Conservation (phyloP, 1,140 invertebrate species). For the Bilobella aurantiaca region DNA sequence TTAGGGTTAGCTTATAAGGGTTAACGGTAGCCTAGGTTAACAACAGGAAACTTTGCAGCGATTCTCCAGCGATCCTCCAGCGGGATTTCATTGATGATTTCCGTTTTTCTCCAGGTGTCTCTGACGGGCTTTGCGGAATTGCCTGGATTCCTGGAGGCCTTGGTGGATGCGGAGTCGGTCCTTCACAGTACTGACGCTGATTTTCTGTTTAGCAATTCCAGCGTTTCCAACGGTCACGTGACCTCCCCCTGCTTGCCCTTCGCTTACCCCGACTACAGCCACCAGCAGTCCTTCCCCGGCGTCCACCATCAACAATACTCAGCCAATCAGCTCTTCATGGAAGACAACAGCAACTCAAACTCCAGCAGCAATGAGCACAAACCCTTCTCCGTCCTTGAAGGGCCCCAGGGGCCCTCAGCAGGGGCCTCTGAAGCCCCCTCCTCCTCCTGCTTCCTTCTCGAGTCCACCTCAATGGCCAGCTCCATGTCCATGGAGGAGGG, state of each 20-base stretch:
- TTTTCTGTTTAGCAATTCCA: slow-evolving; percentile 25
- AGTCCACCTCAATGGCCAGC: slow-evolving; percentile 27
- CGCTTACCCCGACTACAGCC: background rate
- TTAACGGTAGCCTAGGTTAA: too few relatives aligned
- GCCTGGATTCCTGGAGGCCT: slow-evolving; percentile 33
- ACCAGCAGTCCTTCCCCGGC: background rate
- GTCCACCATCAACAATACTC: slow-evolving; percentile 14
- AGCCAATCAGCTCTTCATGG: slow-evolving; percentile 25
- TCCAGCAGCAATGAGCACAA: slow-evolving; percentile 29
- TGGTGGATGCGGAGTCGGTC: slow-evolving; percentile 33
- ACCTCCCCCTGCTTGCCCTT: slow-evolving; percentile 16
- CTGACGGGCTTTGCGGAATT: slow-evolving; percentile 34
- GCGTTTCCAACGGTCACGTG: background rate
- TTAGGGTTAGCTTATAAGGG: too few relatives aligned
- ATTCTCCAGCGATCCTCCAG: too few relatives aligned
- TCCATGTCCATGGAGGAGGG: slow-evolving; percentile 27
- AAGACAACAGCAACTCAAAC: slow-evolving; percentile 31
- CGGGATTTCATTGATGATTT: too few relatives aligned
- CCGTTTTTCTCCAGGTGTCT: slow-evolving; percentile 34
- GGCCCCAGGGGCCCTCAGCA: background rate
- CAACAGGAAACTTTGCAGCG: too few relatives aligned
- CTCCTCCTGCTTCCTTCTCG: slow-evolving; percentile 27
- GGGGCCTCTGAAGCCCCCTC: slow-evolving; percentile 10
- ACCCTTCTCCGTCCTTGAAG: slow-evolving; percentile 5
- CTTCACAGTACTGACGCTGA: slow-evolving; percentile 31